These are phyloP conservation scores for Dyspetes luteomarginatus DNA, from an alignment of 2,888 invertebrate species.

Conservation along the genomic window DNA sequence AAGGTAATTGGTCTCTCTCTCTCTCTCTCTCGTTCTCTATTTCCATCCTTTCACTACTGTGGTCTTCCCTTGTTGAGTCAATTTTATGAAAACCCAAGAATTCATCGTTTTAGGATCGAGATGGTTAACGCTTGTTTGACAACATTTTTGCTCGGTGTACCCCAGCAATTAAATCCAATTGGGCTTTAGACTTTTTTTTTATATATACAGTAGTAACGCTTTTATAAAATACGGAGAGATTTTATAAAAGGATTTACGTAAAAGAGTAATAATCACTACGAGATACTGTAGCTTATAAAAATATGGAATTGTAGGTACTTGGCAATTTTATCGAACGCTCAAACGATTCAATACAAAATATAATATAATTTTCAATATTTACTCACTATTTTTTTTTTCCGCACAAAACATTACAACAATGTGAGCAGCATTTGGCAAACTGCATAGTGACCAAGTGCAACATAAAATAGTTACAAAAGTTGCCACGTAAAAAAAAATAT, in stretches of 20 bases:
- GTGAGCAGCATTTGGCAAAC: too few species aligned
- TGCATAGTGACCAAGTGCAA: too few species aligned
- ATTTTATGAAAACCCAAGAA: conserved; percentile 27
- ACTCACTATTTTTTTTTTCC: too few species aligned
- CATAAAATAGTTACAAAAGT: too few species aligned
- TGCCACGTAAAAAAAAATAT: too few species aligned
- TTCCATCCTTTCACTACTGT: conserved; percentile 16
- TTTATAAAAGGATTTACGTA: too few species aligned
- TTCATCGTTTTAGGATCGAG: conserved; percentile 21
- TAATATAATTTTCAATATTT: too few species aligned
- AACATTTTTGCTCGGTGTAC: conserved; percentile 32
- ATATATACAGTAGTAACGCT: neutral
- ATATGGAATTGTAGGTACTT: neutral
- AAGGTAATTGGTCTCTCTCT: conserved; percentile 46
- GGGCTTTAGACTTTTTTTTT: neutral
- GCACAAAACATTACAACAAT: too few species aligned
- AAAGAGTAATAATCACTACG: neutral
- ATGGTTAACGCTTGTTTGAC: conserved; percentile 46
- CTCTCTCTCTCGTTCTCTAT: conserved; percentile 5
- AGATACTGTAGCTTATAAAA: neutral
- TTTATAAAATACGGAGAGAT: too few species aligned
- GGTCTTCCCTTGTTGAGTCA: conserved; percentile 6
- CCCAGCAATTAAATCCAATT: conserved; percentile 26
- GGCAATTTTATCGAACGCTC: too few species aligned
- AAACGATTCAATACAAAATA: too few species aligned